Evolutionary conservation across 1,140 invertebrate species (phyloP), one percentile per base, ranked within the genome.

Genomic region (Brachionus asplanchnoidis): DNA sequence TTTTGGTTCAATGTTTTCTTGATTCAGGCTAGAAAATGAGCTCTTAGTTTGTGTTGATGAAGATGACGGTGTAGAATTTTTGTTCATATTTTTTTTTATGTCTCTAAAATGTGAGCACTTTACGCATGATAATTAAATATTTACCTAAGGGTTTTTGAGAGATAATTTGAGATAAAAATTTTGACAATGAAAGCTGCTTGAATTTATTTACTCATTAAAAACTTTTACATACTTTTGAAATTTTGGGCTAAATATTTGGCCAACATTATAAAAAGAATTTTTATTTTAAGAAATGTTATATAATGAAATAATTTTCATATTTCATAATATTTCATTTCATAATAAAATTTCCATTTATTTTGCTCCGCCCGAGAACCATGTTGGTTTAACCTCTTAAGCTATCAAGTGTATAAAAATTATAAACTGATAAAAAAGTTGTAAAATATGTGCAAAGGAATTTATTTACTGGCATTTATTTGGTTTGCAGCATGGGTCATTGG

Each of bases 181-280:
- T 14, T 36, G 7, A 11, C 3, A 0, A 40, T 3, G 3, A 73
- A 17, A 40, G 17, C n/a, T 73, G 26, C 1, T 73, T 17, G 3
- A 42, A 42, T 73, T 40, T 42, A 8, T 42, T 9, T 42, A 36
- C 3, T 23, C 17, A n/a, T 60, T 20, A 8, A 23, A 46, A 50
- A 50, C 4, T 17, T 50, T 50, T 36, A 77, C 73, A 50, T 77
- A 77, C 73, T 77, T 46, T 77, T 77, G 20, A 77, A 50, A 50
- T 77, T 77, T 77, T 77, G 42, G 46, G 26, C 23, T 36, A 77
- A 77, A 28, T 53, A 77, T 26, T 77, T 77, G 20, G 73, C 73
- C 73, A 77, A 46, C 40, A 42, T 73, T 36, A 73, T 42, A 73
- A 42, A 73, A 42, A 73, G 17, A 73, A 44, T 68, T 68, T 36